phyloP scores from a whole-genome alignment of 2,888 invertebrate species.

The Hololepta plana region DNA sequence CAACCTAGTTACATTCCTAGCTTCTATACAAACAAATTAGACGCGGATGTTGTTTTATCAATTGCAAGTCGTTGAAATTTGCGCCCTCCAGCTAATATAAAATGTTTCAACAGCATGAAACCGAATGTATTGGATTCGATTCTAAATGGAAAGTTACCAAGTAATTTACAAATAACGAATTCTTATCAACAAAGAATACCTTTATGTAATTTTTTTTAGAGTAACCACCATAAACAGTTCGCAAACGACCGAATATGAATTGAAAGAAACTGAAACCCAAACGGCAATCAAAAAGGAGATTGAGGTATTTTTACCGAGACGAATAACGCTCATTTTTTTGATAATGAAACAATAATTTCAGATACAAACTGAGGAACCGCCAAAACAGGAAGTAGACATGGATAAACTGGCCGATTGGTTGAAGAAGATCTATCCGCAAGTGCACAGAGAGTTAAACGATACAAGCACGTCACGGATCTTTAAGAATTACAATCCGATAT shows the following conservation, averaged over 20 bases:
- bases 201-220: constrained; percentile 11
- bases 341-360: no score
- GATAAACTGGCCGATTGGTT: constrained; percentile 29
- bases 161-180: no score
- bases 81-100: no score
- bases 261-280: constrained; percentile 16
- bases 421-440: constrained; percentile 27
- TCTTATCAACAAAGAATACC: constrained; percentile 3
- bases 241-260: constrained; percentile 19
- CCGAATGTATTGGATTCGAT: constrained; percentile 30
- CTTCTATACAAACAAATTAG: constrained; percentile 24
- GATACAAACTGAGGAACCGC: constrained; percentile 25
- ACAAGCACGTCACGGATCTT: constrained; percentile 20
- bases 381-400: constrained; percentile 17
- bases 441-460: constrained; percentile 29
- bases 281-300: constrained; percentile 18
- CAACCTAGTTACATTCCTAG: constrained; percentile 28
- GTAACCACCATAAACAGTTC: constrained; percentile 15
- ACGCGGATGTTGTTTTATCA: not conserved
- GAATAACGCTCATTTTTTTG: no score
- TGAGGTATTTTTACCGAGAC: constrained; percentile 15
- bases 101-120: constrained; percentile 28
- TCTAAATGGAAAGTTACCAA: constrained; percentile 27
- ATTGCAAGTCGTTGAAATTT: no score
- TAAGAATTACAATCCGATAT: constrained; percentile 15